Base-by-base conservation (phyloP, 2,888 invertebrate species). In the Thereva unica region DNA sequence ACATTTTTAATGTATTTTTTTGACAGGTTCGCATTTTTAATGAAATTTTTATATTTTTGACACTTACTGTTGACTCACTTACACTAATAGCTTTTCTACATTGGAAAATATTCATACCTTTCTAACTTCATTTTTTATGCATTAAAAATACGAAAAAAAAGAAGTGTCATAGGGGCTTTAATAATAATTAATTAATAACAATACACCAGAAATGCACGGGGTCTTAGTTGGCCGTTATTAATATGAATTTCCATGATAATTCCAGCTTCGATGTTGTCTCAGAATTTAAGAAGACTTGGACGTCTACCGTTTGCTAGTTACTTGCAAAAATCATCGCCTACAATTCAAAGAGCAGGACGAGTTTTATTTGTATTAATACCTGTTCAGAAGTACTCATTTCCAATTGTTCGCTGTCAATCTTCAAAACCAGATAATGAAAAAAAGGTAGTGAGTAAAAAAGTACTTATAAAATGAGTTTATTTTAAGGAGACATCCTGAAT, bases 241-340 rank as follows among this genome's bases (percentile, higher is more conserved):
- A 49, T 47, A 38, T 23, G 6, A 35, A 8, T 38, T 38, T 59
- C 59, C 59, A 12, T 54, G 68, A 57, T 66, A 57, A 67, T 71
- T 74, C 64, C 73, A 74, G 73, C 70, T 71, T 72, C 68, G 69
- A 75, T 75, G 75, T 66, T 73, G 71, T 52, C 68, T 59, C 71
- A 68, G 57, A 71, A 69, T 69, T 72, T 74, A 35, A 71, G 69
- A 57, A 72, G 64, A 66, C 57, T 71, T 55, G 66, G 71, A 57
- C 70, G 70, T 68, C 68, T 70, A 67, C 69, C 68, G 64, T 66
- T 66, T 47, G 59, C 8, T 35, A 53, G 38, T 34, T 35, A 45
- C 44, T 23, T 44, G 12, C 45, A 44, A 23, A 64, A 54, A 45
- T 9, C 53, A 12, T 34, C 59, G 3, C 37, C 7, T 8, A 37